These are phyloP conservation scores for Plusia festucae DNA, from an alignment of 2,888 invertebrate species.

Conservation along the genomic window DNA sequence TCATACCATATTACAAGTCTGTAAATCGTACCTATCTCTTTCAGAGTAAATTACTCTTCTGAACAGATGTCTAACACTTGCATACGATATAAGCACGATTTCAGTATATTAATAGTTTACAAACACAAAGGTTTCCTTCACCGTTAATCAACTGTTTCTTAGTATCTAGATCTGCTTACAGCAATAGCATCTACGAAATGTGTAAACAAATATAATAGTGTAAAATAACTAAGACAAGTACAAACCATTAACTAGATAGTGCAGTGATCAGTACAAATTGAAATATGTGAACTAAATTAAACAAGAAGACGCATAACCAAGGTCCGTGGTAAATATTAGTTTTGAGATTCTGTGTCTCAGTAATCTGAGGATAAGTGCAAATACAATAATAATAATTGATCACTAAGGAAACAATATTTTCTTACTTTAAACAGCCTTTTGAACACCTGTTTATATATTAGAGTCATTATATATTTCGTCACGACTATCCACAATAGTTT, in stretches of 20 bases:
- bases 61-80: too few species aligned
- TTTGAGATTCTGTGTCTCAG: not conserved
- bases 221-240: not conserved
- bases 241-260: not conserved
- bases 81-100: not conserved
- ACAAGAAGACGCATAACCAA: too few species aligned
- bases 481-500: slow-evolving; percentile 67
- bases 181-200: slow-evolving; percentile 1
- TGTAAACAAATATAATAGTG: not conserved
- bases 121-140: slow-evolving; percentile 1
- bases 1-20: too few species aligned
- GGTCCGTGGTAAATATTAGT: too few species aligned
- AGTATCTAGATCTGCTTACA: not conserved
- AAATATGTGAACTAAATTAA: not conserved
- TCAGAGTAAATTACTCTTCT: too few species aligned
- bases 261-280: not conserved
- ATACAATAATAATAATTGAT: slow-evolving; percentile 10
- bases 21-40: too few species aligned
- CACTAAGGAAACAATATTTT: slow-evolving; percentile 35
- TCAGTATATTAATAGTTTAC: not conserved
- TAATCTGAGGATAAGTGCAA: slow-evolving; percentile 22
- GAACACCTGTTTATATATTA: slow-evolving; percentile 63
- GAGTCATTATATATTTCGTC: slow-evolving; percentile 63
- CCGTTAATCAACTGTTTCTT: not conserved
- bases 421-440: slow-evolving; percentile 26